A percentile compares a stretch with the other conserved stretches of the same genome.
Evolutionary conservation across 2,113 vertebrate species (phyloP).

Genomic region (Mastomys natalensis): DNA sequence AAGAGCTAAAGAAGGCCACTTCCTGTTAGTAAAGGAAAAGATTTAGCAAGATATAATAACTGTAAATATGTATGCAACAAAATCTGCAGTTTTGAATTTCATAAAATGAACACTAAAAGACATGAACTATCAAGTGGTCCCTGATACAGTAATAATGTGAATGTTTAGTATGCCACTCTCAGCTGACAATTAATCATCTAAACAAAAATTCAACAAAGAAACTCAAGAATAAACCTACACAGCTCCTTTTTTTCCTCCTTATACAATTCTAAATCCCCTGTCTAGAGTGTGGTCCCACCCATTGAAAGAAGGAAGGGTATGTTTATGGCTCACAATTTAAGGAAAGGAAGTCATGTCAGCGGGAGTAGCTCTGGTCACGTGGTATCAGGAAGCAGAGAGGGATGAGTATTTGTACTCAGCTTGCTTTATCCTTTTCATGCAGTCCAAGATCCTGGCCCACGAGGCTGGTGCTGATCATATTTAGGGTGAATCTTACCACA

Average conservation of each 20-base stretch:
- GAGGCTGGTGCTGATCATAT: neutral
- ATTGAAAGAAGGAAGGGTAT: neutral
- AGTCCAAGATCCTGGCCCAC: neutral
- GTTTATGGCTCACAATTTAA: neutral
- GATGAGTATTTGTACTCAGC: neutral
- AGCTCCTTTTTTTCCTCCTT: neutral
- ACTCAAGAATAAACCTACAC: neutral
- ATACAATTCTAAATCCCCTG: neutral
- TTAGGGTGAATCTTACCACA: neutral
- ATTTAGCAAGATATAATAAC: neutral
- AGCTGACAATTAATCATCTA: neutral
- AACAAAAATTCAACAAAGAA: neutral
- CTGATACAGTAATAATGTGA: neutral
- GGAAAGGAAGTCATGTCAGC: neutral
- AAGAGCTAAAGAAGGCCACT: neutral
- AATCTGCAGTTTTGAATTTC: neutral
- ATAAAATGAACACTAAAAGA: neutral
- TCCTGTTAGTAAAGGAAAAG: neutral
- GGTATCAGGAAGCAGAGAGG: neutral
- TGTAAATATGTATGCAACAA: neutral
- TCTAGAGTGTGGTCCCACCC: neutral
- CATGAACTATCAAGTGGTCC: neutral
- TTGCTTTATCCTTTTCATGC: neutral
- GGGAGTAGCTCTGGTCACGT: neutral
- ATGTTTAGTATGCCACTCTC: neutral